phyloP scores from a whole-genome alignment of 2,797 vertebrate genomes.

The Characodon lateralis region DNA sequence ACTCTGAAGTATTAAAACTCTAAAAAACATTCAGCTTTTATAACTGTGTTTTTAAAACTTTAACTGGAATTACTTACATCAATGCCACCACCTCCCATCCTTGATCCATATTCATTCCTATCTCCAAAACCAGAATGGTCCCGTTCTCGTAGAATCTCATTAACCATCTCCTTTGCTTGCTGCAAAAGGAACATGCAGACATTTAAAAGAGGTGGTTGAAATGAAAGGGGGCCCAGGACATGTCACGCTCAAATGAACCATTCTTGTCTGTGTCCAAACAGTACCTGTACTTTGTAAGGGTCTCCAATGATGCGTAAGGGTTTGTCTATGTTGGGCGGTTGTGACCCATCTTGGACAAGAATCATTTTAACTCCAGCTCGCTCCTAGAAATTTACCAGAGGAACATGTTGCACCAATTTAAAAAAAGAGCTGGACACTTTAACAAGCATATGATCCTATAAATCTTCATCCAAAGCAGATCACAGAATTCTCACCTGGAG shows the following conservation, averaged over 20 bases:
- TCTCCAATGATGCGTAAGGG: conserved; percentile 94
- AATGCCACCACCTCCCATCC: conserved; percentile 85
- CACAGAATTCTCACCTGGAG: conserved; percentile 83
- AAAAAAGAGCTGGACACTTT: background rate
- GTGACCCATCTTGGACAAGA: conserved; percentile 94
- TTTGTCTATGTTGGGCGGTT: conserved; percentile 93
- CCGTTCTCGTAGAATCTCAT: conserved; percentile 91
- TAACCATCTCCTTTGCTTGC: conserved; percentile 98
- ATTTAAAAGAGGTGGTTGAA: background rate
- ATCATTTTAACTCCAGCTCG: conserved; percentile 97
- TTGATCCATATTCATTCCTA: conserved; percentile 87
- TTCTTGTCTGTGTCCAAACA: background rate
- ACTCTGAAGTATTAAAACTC: background rate
- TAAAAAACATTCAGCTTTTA: background rate
- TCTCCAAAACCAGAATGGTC: conserved; percentile 90
- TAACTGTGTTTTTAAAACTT: background rate
- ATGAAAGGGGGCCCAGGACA: background rate
- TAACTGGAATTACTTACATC: conserved; percentile 65
- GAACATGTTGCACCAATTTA: background rate
- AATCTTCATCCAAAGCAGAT: background rate
- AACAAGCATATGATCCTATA: background rate
- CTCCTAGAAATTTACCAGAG: conserved; percentile 76
- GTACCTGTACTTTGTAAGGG: conserved; percentile 95
- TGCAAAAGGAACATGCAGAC: conserved; percentile 47
- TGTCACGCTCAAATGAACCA: background rate